phyloP scores from a whole-genome alignment of 2,888 invertebrate genomes.

The Tubiluchus corallicola region DNA sequence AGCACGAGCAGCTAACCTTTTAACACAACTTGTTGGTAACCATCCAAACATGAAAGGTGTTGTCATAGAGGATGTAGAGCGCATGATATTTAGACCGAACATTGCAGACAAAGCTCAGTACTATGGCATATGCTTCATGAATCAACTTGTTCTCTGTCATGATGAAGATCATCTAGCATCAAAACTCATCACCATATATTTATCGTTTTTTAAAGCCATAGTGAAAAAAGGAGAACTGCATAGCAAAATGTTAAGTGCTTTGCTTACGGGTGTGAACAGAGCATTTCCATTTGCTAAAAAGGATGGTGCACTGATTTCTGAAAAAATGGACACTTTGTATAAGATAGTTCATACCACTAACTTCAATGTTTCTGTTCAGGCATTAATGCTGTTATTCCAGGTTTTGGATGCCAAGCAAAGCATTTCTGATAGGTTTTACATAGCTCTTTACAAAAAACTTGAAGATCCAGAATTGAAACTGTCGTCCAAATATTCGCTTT shows the following conservation, averaged over 20 bases:
- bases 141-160: conserved; percentile 56
- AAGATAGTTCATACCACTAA: conserved; percentile 58
- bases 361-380: conserved; percentile 44
- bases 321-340: conserved; percentile 55
- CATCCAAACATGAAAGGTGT: conserved; percentile 84
- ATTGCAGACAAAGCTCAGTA: conserved; percentile 59
- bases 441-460: conserved; percentile 69
- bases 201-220: conserved; percentile 72
- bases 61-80: conserved; percentile 69
- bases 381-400: conserved; percentile 42
- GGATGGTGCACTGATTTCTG: conserved; percentile 29
- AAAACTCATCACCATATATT: conserved; percentile 71
- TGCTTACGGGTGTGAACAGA: conserved; percentile 61
- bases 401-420: conserved; percentile 34
- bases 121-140: conserved; percentile 76
- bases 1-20: conserved; percentile 63
- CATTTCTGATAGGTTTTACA: conserved; percentile 41
- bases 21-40: conserved; percentile 56
- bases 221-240: conserved; percentile 48
- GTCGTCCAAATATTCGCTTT: conserved; percentile 41
- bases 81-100: conserved; percentile 69
- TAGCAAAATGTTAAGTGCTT: conserved; percentile 59
- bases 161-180: conserved; percentile 56
- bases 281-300: conserved; percentile 61
- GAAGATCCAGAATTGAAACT: conserved; percentile 47